phyloP scores from a whole-genome alignment of 2,888 invertebrate genomes.

The Hyles lineata region DNA sequence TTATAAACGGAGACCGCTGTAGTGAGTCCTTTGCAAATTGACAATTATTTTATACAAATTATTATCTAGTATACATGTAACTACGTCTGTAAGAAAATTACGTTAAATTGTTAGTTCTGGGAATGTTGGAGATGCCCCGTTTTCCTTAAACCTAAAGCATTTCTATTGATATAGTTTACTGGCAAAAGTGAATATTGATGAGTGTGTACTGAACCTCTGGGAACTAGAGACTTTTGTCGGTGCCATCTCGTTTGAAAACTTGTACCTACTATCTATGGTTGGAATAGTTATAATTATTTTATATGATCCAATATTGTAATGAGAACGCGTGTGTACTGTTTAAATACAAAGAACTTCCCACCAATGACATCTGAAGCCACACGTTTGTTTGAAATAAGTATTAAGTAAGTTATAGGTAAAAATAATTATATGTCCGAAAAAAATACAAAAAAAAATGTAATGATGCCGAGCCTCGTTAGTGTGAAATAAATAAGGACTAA shows the following conservation, averaged over 20 bases:
- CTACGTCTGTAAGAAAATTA: constrained; percentile 40
- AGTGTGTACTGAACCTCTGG: constrained; percentile 36
- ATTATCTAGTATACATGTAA: constrained; percentile 38
- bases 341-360: constrained; percentile 78
- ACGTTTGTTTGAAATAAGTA: constrained; percentile 81
- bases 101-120: constrained; percentile 33
- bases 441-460: constrained; percentile 67
- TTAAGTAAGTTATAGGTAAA: constrained; percentile 82
- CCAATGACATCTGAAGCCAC: constrained; percentile 82
- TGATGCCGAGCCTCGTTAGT: constrained; percentile 70
- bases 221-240: constrained; percentile 55
- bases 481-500: constrained; percentile 60
- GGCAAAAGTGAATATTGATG: constrained; percentile 51
- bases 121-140: constrained; percentile 44
- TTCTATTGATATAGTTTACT: constrained; percentile 50
- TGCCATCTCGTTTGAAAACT: constrained; percentile 49
- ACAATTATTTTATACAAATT: constrained; percentile 46
- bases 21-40: constrained; percentile 41
- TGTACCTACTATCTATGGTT: constrained; percentile 22
- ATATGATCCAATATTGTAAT: constrained; percentile 43
- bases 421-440: constrained; percentile 69
- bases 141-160: constrained; percentile 49
- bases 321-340: constrained; percentile 67
- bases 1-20: constrained; percentile 54
- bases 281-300: constrained; percentile 42